Evolutionary conservation across 2,888 invertebrate genomes (phyloP).

Genomic region (Eueremaeus valkanovi): DNA sequence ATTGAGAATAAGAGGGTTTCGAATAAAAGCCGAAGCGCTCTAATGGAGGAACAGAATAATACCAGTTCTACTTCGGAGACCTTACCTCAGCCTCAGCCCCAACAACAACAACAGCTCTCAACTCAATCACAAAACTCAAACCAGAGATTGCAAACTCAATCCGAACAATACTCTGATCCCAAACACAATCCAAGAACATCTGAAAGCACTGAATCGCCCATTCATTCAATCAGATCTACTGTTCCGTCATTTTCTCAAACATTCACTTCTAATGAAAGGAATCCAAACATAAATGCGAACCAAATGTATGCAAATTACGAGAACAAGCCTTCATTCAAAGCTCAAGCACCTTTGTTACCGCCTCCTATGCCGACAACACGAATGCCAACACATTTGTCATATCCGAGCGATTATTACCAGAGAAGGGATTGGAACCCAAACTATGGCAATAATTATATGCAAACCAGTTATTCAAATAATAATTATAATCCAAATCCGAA

Average conservation of each 20-base stretch:
- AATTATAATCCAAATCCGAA: background rate
- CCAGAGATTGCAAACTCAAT: background rate
- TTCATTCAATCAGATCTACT: background rate
- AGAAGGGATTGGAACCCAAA: background rate
- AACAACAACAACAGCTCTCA: background rate
- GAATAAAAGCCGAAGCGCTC: constrained; percentile 8
- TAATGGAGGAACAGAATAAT: constrained; percentile 8
- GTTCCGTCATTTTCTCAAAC: background rate
- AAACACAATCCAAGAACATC: background rate
- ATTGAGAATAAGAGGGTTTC: background rate
- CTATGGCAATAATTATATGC: background rate
- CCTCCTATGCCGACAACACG: background rate
- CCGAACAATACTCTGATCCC: background rate
- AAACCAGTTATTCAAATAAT: background rate
- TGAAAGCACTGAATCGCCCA: background rate
- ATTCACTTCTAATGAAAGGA: background rate
- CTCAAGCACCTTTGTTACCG: background rate
- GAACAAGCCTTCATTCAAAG: background rate
- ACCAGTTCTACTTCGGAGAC: background rate
- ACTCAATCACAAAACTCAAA: background rate
- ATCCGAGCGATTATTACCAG: constrained; percentile 8
- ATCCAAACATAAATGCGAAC: background rate
- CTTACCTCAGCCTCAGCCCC: background rate
- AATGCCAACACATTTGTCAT: background rate
- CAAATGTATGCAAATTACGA: constrained; percentile 11